Conservation (phyloP, 1,140 invertebrate species). For the Pseudobourletiella spinata region DNA sequence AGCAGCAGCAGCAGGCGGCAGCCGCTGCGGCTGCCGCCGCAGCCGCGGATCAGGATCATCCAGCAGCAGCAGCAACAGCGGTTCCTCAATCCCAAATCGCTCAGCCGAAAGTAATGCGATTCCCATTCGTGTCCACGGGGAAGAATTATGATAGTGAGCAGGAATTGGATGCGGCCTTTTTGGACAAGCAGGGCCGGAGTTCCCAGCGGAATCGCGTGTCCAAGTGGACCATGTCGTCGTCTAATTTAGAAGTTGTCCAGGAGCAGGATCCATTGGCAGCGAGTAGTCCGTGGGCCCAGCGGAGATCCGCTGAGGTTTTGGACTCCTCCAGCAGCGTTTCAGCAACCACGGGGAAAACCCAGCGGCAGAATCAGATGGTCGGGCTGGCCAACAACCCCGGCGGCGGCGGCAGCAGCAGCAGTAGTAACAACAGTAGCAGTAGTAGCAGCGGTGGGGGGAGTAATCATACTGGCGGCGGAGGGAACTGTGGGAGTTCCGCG, state of each 20-base stretch:
- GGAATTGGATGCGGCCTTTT: constrained; percentile 41
- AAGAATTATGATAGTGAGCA: constrained; percentile 4
- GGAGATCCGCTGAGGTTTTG: constrained; percentile 12
- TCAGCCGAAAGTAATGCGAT: constrained; percentile 20
- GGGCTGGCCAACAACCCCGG: too few relatives aligned
- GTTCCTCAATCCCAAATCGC: neutral
- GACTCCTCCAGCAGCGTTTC: too few relatives aligned
- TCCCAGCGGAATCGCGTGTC: constrained; percentile 50
- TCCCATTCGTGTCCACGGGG: constrained; percentile 15
- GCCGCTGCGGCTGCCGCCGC: neutral
- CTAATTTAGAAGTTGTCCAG: constrained; percentile 28
- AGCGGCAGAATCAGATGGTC: neutral
- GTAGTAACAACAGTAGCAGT: constrained; percentile 7
- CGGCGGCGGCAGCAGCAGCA: too few relatives aligned
- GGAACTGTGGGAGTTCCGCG: too few relatives aligned
- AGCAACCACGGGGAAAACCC: neutral
- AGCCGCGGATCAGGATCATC: too few relatives aligned
- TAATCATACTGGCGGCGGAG: neutral
- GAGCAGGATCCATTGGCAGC: constrained; percentile 26
- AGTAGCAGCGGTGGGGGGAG: neutral
- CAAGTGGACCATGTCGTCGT: constrained; percentile 31
- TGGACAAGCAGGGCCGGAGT: constrained; percentile 65
- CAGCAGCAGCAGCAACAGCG: constrained; percentile 15
- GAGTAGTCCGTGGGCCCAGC: constrained; percentile 29
- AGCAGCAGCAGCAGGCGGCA: constrained; percentile 18